Base-by-base conservation (phyloP, 2,888 invertebrate species). In the Stenichneumon culpator region DNA sequence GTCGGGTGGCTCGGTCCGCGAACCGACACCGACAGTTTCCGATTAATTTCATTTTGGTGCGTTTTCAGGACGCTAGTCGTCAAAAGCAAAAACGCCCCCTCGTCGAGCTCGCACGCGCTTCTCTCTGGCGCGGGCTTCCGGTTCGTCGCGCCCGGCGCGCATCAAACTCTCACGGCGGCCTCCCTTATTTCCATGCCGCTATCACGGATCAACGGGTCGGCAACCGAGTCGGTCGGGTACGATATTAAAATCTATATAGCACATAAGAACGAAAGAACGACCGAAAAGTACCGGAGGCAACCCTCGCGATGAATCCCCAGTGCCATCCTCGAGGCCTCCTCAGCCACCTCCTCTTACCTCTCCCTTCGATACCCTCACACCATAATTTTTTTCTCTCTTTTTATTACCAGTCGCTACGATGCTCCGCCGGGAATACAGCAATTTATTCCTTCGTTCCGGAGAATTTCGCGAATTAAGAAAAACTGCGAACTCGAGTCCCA, bases 211-310 rank as follows among this genome's bases (percentile, higher is more conserved):
- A 91, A 83, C 87, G 89, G 89, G 72, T 89, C 84, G 88, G 81
- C 84, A 89, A 89, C 86, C 87, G 87, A 86, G 86, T 87, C 87
- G 79, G 57, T 75, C 74, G 81, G 70, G 83, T 75, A 77, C 72
- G 89, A 90, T 91, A 91, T 90, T 90, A 91, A 91, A 90, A 90
- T 91, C 82, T 32, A 65, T 63, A 67, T 50, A 39, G 79, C 47
- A 83, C 63, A 22, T 44, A 70, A 75, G 52, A 28, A 74, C 25
- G 85, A 88, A 88, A 90, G 87, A 82, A 79, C 86, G 79, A 86
- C 79, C 73, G 69, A 82, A 63, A 70, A 79, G 67, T 67, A 47
- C 14, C 5, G 28, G 11, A 54, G 44, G 54, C 28, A 57, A 28
- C n/a, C 32, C 74, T 19, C 47, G 28, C 70, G 52, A 36, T 65